phyloP scores from a whole-genome alignment of 2,797 vertebrate species.

The Argyrosomus regius region DNA sequence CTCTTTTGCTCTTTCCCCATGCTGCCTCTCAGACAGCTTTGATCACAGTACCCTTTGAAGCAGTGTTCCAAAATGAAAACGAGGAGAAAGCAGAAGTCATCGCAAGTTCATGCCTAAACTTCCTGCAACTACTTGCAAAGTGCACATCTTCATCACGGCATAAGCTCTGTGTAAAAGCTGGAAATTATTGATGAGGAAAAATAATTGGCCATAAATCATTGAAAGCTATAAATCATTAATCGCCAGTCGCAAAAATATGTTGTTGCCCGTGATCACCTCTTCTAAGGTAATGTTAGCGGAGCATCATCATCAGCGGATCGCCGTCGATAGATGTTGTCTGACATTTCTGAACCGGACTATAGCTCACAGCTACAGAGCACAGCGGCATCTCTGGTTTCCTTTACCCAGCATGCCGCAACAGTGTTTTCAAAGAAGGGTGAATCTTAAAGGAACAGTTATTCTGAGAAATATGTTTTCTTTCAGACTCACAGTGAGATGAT shows the following conservation, averaged over 20 bases:
- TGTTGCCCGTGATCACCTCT: slow-evolving; percentile 43
- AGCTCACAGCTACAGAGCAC: slow-evolving; percentile 20
- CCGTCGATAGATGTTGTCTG: slow-evolving; percentile 14
- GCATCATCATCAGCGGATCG: not conserved
- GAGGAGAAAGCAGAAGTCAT: slow-evolving; percentile 89
- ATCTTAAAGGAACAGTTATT: slow-evolving; percentile 20
- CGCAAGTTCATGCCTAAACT: slow-evolving; percentile 90
- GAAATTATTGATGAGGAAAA: slow-evolving; percentile 62
- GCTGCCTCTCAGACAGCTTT: slow-evolving; percentile 91
- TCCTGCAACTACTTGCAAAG: slow-evolving; percentile 85
- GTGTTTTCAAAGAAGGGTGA: slow-evolving; percentile 15
- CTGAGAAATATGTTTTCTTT: slow-evolving; percentile 26
- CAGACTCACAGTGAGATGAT: slow-evolving; percentile 22
- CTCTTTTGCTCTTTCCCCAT: slow-evolving; percentile 81
- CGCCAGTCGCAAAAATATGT: slow-evolving; percentile 25
- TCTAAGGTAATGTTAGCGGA: slow-evolving; percentile 31
- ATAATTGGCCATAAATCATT: slow-evolving; percentile 54
- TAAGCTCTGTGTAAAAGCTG: slow-evolving; percentile 35
- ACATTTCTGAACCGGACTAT: slow-evolving; percentile 21
- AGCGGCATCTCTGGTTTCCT: slow-evolving; percentile 9
- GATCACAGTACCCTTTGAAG: slow-evolving; percentile 93
- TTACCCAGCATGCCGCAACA: not conserved
- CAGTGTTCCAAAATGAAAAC: slow-evolving; percentile 88
- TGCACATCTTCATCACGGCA: slow-evolving; percentile 74
- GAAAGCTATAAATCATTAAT: slow-evolving; percentile 61